Evolutionary conservation across 2,888 invertebrate genomes (phyloP).

Genomic region (Amitus sp.): DNA sequence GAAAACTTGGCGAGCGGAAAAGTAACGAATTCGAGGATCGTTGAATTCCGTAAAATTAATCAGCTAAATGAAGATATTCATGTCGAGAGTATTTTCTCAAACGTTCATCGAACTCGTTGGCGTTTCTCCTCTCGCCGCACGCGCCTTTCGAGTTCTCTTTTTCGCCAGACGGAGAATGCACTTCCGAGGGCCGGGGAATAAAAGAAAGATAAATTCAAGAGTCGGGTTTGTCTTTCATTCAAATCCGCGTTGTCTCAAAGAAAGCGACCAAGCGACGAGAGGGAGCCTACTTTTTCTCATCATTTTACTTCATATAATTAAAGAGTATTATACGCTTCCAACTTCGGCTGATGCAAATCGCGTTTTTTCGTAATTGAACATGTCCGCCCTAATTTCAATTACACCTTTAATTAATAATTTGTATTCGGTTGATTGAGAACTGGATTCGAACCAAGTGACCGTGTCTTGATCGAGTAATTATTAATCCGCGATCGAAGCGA

Average conservation of each 20-base stretch:
- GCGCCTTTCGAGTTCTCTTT: constrained; percentile 25
- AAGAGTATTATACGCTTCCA: constrained; percentile 7
- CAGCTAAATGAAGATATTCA: constrained; percentile 37
- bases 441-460: constrained; percentile 30
- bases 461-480: constrained; percentile 35
- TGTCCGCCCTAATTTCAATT: constrained; percentile 32
- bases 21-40: constrained; percentile 2
- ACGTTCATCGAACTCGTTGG: constrained; percentile 40
- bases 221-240: constrained; percentile 43
- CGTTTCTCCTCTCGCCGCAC: constrained; percentile 33
- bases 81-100: constrained; percentile 36
- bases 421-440: constrained; percentile 36
- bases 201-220: constrained; percentile 42
- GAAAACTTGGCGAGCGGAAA: background rate
- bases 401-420: constrained; percentile 37
- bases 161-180: constrained; percentile 39
- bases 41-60: constrained; percentile 29
- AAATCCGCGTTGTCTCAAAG: constrained; percentile 38
- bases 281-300: background rate
- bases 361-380: constrained; percentile 16
- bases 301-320: background rate
- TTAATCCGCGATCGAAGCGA: constrained; percentile 15
- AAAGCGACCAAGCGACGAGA: constrained; percentile 13
- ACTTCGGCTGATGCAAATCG: constrained; percentile 5
- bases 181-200: constrained; percentile 41